These are phyloP conservation scores for Coboldia fuscipes DNA, from an alignment of 1,140 invertebrate species.

Conservation along the genomic window DNA sequence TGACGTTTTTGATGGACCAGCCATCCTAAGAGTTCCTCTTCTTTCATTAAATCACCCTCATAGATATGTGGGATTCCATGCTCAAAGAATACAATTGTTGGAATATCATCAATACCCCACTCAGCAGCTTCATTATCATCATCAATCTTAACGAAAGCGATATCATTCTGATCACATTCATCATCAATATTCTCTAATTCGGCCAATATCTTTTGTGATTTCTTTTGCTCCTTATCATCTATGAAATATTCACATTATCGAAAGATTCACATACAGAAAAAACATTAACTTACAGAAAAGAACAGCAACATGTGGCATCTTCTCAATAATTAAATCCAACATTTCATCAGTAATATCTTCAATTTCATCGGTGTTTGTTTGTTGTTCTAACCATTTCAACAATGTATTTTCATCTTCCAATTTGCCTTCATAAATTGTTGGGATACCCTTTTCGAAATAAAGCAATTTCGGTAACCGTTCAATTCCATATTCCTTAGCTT, in stretches of 20 bases:
- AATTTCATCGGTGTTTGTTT: slow-evolving; percentile 74
- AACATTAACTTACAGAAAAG: slow-evolving; percentile 59
- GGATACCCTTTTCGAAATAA: slow-evolving; percentile 83
- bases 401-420: slow-evolving; percentile 81
- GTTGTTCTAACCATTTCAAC: slow-evolving; percentile 66
- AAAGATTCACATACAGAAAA: not conserved
- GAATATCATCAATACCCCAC: slow-evolving; percentile 64
- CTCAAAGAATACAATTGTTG: slow-evolving; percentile 61
- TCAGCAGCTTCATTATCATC: slow-evolving; percentile 73
- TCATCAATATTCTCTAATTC: slow-evolving; percentile 89
- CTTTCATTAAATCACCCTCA: slow-evolving; percentile 78
- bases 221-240: slow-evolving; percentile 85
- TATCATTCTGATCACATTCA: slow-evolving; percentile 78
- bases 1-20: slow-evolving; percentile 71
- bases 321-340: slow-evolving; percentile 75
- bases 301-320: slow-evolving; percentile 71
- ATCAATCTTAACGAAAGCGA: slow-evolving; percentile 84
- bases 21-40: slow-evolving; percentile 77
- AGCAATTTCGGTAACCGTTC: slow-evolving; percentile 66
- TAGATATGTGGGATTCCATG: slow-evolving; percentile 72
- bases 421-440: slow-evolving; percentile 71
- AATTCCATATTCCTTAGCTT: slow-evolving; percentile 78
- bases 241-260: slow-evolving; percentile 9
- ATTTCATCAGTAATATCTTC: slow-evolving; percentile 88
- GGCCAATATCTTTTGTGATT: slow-evolving; percentile 64